Evolutionary conservation across 2,888 invertebrate genomes (phyloP).

Genomic region (Noctua fimbriata): DNA sequence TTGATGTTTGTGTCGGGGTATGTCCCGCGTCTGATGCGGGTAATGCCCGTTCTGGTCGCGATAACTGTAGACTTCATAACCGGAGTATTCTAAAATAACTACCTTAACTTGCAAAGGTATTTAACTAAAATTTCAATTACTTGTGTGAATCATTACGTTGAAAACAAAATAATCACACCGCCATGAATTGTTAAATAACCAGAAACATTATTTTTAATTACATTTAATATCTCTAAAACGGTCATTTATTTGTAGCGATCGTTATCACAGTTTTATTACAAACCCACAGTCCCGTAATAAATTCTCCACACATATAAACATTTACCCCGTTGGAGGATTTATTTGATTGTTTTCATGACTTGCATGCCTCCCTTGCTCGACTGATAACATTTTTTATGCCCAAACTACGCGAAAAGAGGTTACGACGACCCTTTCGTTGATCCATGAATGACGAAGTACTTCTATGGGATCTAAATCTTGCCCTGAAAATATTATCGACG

Average conservation of each 20-base stretch:
- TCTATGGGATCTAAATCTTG: slow-evolving; percentile 41
- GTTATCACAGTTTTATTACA: slow-evolving; percentile 66
- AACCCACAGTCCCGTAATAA: slow-evolving; percentile 61
- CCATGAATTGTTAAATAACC: slow-evolving; percentile 27
- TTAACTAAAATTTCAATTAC: background rate
- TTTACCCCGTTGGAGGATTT: slow-evolving; percentile 65
- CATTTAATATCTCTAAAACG: slow-evolving; percentile 51
- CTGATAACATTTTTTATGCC: slow-evolving; percentile 62
- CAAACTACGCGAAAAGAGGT: slow-evolving; percentile 54
- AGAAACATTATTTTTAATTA: slow-evolving; percentile 49
- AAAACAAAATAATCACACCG: slow-evolving; percentile 25
- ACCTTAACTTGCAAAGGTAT: background rate
- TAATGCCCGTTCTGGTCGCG: background rate
- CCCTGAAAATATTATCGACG: slow-evolving; percentile 39
- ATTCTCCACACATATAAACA: slow-evolving; percentile 62
- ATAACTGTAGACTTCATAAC: background rate
- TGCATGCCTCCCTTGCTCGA: slow-evolving; percentile 63
- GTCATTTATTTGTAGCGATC: slow-evolving; percentile 60
- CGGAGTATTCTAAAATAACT: background rate
- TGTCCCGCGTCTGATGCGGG: slow-evolving; percentile 18
- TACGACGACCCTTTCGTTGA: slow-evolving; percentile 55
- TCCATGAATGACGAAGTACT: slow-evolving; percentile 62
- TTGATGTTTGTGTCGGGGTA: slow-evolving; percentile 20
- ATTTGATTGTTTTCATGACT: slow-evolving; percentile 75
- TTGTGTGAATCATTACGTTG: background rate